Evolutionary conservation across 2,113 vertebrate species (phyloP).

Genomic region (Ariopsis seemanni): DNA sequence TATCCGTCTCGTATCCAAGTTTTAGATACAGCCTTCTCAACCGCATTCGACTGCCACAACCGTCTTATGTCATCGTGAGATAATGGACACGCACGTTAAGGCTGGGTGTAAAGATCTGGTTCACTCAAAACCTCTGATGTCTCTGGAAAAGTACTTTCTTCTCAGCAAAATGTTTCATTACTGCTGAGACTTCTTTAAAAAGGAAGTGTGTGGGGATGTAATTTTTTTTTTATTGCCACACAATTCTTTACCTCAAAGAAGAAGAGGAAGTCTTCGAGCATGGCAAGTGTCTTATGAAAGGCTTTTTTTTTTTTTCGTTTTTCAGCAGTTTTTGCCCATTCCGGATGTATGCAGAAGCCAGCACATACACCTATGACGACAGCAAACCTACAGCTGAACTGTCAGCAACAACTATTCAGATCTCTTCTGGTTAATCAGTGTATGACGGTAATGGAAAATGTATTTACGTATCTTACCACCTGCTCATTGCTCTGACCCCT

Average conservation of each 20-base stretch:
- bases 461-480: background rate
- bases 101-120: background rate
- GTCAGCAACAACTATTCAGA: too few relatives aligned
- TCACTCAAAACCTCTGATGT: background rate
- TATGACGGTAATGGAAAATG: background rate
- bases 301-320: too few relatives aligned
- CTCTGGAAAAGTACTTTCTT: background rate
- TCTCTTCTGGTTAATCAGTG: too few relatives aligned
- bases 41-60: background rate
- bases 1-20: background rate
- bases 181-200: background rate
- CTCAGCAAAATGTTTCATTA: background rate
- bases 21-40: background rate
- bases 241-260: background rate
- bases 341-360: background rate
- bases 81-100: background rate
- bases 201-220: conserved; percentile 1
- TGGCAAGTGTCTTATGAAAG: background rate
- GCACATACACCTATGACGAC: background rate
- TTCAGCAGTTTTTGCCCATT: background rate
- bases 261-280: conserved; percentile 12
- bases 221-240: background rate
- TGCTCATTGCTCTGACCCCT: background rate
- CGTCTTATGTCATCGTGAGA: background rate
- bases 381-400: background rate